Evolutionary conservation across 2,797 vertebrate genomes (phyloP).

Genomic region (Corythornis leucogaster): DNA sequence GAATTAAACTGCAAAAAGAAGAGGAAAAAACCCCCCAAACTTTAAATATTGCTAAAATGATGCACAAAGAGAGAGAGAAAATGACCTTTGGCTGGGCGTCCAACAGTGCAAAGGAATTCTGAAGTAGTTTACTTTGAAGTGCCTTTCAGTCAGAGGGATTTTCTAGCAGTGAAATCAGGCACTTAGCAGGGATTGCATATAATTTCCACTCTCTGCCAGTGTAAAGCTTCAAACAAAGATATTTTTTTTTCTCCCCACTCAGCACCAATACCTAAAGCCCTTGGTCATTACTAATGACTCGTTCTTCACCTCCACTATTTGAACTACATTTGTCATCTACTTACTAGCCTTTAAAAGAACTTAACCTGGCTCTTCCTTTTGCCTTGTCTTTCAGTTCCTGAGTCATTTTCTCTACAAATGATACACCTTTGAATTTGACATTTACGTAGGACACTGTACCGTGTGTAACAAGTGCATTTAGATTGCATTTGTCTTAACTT

Average conservation of each 20-base stretch:
- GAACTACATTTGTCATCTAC: slow-evolving; percentile 63
- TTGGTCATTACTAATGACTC: slow-evolving; percentile 51
- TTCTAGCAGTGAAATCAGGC: slow-evolving; percentile 67
- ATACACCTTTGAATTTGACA: slow-evolving; percentile 42
- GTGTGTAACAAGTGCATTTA: neutral
- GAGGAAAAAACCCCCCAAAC: neutral
- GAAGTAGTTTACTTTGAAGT: slow-evolving; percentile 59
- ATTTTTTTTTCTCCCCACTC: slow-evolving; percentile 29
- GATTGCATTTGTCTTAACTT: neutral
- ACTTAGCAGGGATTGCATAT: slow-evolving; percentile 68
- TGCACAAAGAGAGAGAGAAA: slow-evolving; percentile 46
- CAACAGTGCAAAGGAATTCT: slow-evolving; percentile 59
- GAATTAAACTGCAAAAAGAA: slow-evolving; percentile 11
- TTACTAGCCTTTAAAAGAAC: slow-evolving; percentile 53
- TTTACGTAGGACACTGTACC: slow-evolving; percentile 24
- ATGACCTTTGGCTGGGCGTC: slow-evolving; percentile 68
- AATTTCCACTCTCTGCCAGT: slow-evolving; percentile 50
- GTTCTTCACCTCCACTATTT: slow-evolving; percentile 57
- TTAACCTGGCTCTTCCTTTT: slow-evolving; percentile 54
- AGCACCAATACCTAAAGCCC: slow-evolving; percentile 29
- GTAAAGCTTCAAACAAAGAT: slow-evolving; percentile 54
- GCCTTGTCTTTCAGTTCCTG: slow-evolving; percentile 37
- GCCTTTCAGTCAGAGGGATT: slow-evolving; percentile 63
- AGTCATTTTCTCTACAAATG: slow-evolving; percentile 31
- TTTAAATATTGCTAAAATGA: slow-evolving; percentile 46